These are phyloP conservation scores for Anagrus nilaparvatae DNA, from an alignment of 1,140 invertebrate genomes.

Conservation along the genomic window DNA sequence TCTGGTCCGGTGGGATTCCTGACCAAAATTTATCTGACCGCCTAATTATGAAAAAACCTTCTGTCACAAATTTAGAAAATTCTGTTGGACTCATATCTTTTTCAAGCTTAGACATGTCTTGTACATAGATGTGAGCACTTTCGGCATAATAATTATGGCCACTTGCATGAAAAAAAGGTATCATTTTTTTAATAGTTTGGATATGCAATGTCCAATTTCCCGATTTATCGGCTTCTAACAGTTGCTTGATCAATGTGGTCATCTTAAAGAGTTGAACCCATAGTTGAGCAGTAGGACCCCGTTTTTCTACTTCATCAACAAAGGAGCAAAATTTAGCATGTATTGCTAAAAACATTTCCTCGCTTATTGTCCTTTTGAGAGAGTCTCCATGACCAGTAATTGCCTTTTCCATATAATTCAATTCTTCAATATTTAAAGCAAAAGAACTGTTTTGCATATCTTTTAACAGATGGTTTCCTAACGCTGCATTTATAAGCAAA, in stretches of 20 bases:
- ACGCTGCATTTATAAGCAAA: slow-evolving; percentile 14
- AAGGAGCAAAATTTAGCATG: not conserved
- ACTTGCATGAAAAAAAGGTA: slow-evolving; percentile 31
- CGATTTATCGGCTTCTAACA: slow-evolving; percentile 33
- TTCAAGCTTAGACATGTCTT: slow-evolving; percentile 26
- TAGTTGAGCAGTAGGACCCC: slow-evolving; percentile 30
- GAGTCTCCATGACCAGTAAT: not conserved
- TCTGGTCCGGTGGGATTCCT: slow-evolving; percentile 33
- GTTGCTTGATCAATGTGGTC: slow-evolving; percentile 29
- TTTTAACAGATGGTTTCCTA: slow-evolving; percentile 18
- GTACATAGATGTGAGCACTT: slow-evolving; percentile 28
- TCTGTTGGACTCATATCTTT: slow-evolving; percentile 22
- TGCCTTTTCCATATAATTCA: not conserved
- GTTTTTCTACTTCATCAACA: slow-evolving; percentile 16
- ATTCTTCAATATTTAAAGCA: not conserved
- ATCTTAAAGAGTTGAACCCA: slow-evolving; percentile 39
- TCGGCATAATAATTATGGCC: slow-evolving; percentile 33
- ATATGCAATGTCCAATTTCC: slow-evolving; percentile 30
- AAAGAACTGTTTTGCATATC: not conserved
- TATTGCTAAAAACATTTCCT: not conserved
- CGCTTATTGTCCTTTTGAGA: not conserved
- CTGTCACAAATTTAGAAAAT: slow-evolving; percentile 23
- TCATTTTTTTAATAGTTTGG: slow-evolving; percentile 22
- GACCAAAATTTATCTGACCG: slow-evolving; percentile 34
- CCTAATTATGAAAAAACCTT: slow-evolving; percentile 30